Conservation (phyloP, 2,113 vertebrate species). For the Nerophis ophidion region DNA sequence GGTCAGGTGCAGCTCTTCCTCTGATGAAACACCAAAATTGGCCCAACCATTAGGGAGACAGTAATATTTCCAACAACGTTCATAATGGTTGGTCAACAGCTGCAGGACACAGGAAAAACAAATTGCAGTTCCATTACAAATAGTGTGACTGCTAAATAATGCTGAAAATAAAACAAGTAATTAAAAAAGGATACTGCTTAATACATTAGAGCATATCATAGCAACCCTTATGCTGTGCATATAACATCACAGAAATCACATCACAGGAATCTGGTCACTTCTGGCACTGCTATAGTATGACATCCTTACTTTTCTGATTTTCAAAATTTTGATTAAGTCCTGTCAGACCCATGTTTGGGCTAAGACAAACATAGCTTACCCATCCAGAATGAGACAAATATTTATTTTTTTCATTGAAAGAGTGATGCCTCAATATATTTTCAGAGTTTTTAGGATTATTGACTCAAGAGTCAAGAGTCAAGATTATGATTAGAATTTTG, state of each 20-base stretch:
- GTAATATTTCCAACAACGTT: conserved; percentile 95
- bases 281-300: too few relatives aligned
- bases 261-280: too few relatives aligned
- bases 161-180: background rate
- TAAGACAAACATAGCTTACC: too few relatives aligned
- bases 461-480: background rate
- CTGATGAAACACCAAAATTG: conserved; percentile 86
- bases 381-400: too few relatives aligned
- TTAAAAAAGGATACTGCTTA: background rate
- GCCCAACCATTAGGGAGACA: conserved; percentile 92
- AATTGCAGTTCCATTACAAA: background rate
- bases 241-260: too few relatives aligned
- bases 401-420: too few relatives aligned
- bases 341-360: too few relatives aligned
- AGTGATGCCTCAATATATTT: too few relatives aligned
- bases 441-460: background rate
- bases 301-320: too few relatives aligned
- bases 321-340: too few relatives aligned
- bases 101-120: conserved; percentile 35
- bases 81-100: conserved; percentile 93
- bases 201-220: too few relatives aligned
- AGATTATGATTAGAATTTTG: background rate
- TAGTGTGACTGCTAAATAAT: background rate
- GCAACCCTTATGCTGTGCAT: background rate
- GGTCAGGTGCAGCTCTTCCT: conserved; percentile 90